These are phyloP conservation scores for Anthoscopus minutus DNA, from an alignment of 2,113 vertebrate species.

Conservation along the genomic window DNA sequence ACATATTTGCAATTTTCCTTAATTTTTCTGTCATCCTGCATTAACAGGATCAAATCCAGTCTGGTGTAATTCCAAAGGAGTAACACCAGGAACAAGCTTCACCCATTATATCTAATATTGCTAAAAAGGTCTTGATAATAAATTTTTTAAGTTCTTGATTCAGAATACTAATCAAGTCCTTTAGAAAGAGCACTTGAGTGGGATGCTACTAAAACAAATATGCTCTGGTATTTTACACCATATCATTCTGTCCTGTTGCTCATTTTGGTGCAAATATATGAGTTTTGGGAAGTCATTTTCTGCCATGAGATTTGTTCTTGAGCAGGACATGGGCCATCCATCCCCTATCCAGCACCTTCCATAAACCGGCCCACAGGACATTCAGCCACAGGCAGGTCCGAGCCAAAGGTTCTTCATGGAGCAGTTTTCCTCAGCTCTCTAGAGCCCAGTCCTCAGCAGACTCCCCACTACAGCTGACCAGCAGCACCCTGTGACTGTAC, in stretches of 20 bases:
- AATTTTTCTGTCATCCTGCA: constrained; percentile 34
- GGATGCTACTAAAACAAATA: constrained; percentile 42
- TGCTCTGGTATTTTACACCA: neutral
- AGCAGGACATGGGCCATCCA: neutral
- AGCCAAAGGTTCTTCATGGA: neutral
- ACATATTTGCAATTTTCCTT: constrained; percentile 4
- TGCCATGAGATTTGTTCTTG: fast-evolving
- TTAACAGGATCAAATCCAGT: constrained; percentile 33
- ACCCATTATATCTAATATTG: neutral
- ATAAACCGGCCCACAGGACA: neutral
- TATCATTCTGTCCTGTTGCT: neutral
- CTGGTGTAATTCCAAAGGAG: constrained; percentile 18
- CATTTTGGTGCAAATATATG: neutral
- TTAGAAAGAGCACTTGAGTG: constrained; percentile 23
- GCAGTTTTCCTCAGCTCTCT: neutral
- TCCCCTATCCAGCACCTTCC: neutral
- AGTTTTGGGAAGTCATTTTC: neutral
- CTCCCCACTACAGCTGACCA: neutral
- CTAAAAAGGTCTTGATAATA: constrained; percentile 43
- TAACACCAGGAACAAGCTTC: neutral
- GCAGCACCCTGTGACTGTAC: neutral
- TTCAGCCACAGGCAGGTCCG: neutral
- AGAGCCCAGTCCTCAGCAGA: fast-evolving
- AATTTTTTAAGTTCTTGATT: constrained; percentile 30
- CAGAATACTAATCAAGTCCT: constrained; percentile 40